Conservation (phyloP, 1,140 invertebrate species). For the Drosophila repleta region DNA sequence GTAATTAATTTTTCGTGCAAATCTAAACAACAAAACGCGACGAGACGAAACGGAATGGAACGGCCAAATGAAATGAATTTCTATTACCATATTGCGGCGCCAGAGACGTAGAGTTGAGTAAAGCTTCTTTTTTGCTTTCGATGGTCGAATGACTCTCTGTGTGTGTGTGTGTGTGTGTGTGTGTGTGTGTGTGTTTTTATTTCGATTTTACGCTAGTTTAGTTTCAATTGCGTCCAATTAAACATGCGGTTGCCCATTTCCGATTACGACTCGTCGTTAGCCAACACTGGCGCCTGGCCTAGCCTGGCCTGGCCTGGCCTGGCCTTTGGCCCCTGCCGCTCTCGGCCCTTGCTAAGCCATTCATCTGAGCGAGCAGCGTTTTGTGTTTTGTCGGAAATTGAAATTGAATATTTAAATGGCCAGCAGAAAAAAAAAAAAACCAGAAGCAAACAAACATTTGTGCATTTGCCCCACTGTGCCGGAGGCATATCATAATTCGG, state of each 20-base stretch:
- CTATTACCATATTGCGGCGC: slow-evolving; percentile 37
- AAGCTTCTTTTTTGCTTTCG: neutral
- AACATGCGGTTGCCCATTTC: slow-evolving; percentile 74
- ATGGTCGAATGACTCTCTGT: neutral
- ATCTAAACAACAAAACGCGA: slow-evolving; percentile 29
- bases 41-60: slow-evolving; percentile 39
- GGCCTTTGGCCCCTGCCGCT: neutral
- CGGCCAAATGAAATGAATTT: slow-evolving; percentile 51
- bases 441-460: neutral
- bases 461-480: neutral
- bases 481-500: slow-evolving; percentile 10
- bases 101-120: slow-evolving; percentile 20
- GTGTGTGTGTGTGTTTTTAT: slow-evolving; percentile 61
- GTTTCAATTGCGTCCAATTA: slow-evolving; percentile 82
- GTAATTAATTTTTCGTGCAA: slow-evolving; percentile 72
- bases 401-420: slow-evolving; percentile 81
- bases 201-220: slow-evolving; percentile 81
- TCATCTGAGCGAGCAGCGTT: slow-evolving; percentile 48
- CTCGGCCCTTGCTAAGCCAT: neutral
- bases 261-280: slow-evolving; percentile 65
- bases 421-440: neutral
- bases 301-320: too few relatives aligned
- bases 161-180: slow-evolving; percentile 1
- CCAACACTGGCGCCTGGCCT: slow-evolving; percentile 6
- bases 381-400: slow-evolving; percentile 79